Base-by-base conservation (phyloP, 2,888 invertebrate species). In the Limnephilus auricula region DNA sequence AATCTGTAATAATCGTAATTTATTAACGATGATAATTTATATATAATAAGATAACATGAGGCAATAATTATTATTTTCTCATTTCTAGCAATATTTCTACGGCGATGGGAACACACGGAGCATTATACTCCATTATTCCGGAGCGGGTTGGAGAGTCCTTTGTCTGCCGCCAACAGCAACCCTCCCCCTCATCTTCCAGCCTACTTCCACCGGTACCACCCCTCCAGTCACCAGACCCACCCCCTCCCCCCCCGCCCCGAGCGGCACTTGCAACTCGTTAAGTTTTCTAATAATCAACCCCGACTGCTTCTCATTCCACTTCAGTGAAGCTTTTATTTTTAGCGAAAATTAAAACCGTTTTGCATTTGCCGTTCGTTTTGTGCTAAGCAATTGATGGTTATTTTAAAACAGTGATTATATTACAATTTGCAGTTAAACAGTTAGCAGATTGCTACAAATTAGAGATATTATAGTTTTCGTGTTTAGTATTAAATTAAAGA, bases 271-370 rank as follows among this genome's bases (percentile, higher is more conserved):
- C 50, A 86, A 65, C 86, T 86, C 86, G 86, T 86, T 86, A 86
- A 86, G 50, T 86, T 86, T 86, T 86, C 86, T 86, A 86, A 86
- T 86, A 86, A 86, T 86, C 86, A 86, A 86, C 86, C 86, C 32
- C 18, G 84, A 84, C 84, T 86, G 86, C 65, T 65, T 34, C 50
- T 86, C 86, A 30, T 50, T 86, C 50, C 65, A 86, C 50, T 86
- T 50, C 82, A 34, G 34, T 18, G 34, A 34, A 34, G 82, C 34
- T 37, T 82, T 82, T 82, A 82, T 37, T 82, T 82, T 82, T 34
- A 82, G 34, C 82, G 34, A 82, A 82, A 82, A 82, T 82, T 82
- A 82, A 82, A 82, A 82, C 34, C 34, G 34, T 82, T 82, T 65
- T 82, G 82, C 34, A 82, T 82, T 82, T 65, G 65, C 65, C 65